phyloP scores from a whole-genome alignment of 2,113 vertebrate species.

The Passer montanus region DNA sequence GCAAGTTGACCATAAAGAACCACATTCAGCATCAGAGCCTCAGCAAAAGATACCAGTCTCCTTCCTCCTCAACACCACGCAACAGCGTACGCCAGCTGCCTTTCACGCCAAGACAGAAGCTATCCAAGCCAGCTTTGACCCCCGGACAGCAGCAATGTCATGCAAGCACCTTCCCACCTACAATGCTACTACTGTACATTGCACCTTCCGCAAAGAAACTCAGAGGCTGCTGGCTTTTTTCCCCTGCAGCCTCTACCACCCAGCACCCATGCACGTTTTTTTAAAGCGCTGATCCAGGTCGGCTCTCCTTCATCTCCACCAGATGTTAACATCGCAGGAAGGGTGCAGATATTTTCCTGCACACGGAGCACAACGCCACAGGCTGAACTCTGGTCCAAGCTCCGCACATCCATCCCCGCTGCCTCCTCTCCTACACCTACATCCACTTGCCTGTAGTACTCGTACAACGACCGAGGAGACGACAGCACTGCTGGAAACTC shows the following conservation, averaged over 20 bases:
- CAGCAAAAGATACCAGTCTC: not conserved
- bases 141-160: conserved; percentile 39
- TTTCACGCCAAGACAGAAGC: not conserved
- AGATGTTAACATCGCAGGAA: not conserved
- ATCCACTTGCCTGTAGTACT: conserved; percentile 18
- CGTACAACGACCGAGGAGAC: not conserved
- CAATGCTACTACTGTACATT: not conserved
- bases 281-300: not conserved
- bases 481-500: conserved; percentile 43
- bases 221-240: not conserved
- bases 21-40: not conserved
- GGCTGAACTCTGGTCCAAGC: conserved; percentile 11
- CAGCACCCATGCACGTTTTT: not conserved
- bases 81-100: not conserved
- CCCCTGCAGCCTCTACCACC: not conserved
- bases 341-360: not conserved
- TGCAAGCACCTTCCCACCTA: not conserved
- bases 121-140: not conserved
- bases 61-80: not conserved
- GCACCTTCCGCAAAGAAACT: not conserved
- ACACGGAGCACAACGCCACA: not conserved
- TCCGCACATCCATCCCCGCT: not conserved
- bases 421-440: not conserved
- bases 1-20: not conserved
- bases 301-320: not conserved